phyloP scores from a whole-genome alignment of 2,797 vertebrate species.

The Betta splendens region DNA sequence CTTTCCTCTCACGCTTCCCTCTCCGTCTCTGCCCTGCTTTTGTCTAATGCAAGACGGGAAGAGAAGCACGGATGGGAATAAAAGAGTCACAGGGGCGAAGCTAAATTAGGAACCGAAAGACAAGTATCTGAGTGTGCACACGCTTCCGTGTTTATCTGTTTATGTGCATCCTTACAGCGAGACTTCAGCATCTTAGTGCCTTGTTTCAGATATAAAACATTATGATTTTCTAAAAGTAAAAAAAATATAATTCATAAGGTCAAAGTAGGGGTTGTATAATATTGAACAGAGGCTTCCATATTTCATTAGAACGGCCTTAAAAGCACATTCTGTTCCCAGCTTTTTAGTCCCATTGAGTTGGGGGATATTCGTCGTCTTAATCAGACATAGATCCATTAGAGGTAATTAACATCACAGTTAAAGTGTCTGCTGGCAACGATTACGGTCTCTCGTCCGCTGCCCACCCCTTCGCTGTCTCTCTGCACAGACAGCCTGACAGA shows the following conservation, averaged over 20 bases:
- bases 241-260: neutral
- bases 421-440: slow-evolving; percentile 28
- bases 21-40: slow-evolving; percentile 1
- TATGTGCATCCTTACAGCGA: slow-evolving; percentile 34
- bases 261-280: neutral
- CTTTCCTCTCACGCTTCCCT: no score
- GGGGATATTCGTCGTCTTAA: slow-evolving; percentile 29
- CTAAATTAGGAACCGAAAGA: slow-evolving; percentile 58
- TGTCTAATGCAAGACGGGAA: neutral
- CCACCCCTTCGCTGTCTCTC: slow-evolving; percentile 5
- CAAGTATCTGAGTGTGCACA: slow-evolving; percentile 22
- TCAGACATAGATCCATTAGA: slow-evolving; percentile 34
- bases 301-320: slow-evolving; percentile 3
- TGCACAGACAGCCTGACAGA: slow-evolving; percentile 4
- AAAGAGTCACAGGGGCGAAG: slow-evolving; percentile 25
- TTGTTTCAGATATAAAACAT: no score
- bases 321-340: slow-evolving; percentile 11
- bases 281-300: neutral
- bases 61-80: slow-evolving; percentile 19
- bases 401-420: slow-evolving; percentile 42
- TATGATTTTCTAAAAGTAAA: no score
- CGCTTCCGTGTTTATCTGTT: slow-evolving; percentile 14
- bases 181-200: no score
- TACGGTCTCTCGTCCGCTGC: neutral
- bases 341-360: slow-evolving; percentile 9